These are phyloP conservation scores for Caenorhabditis sp. DNA, from an alignment of 2,888 invertebrate genomes.

Conservation along the genomic window DNA sequence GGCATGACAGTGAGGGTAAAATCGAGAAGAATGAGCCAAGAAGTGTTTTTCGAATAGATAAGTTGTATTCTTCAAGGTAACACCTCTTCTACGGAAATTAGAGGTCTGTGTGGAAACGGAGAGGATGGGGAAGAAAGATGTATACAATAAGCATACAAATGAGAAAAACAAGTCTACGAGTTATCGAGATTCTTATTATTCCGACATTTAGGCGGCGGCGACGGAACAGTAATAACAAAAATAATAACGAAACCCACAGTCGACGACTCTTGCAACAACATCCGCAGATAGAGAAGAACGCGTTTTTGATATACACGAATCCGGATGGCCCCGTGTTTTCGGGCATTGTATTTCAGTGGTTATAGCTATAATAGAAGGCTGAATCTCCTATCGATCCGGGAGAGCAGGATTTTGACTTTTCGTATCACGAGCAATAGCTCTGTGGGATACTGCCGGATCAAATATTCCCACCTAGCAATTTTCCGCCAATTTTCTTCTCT, in stretches of 20 bases:
- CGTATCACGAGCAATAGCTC: slow-evolving; percentile 15
- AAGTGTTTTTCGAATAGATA: not conserved
- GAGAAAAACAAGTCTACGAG: slow-evolving; percentile 11
- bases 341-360: not conserved
- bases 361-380: not conserved
- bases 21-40: not conserved
- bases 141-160: slow-evolving; percentile 13
- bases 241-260: slow-evolving; percentile 16
- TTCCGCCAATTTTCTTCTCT: slow-evolving; percentile 14
- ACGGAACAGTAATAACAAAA: not conserved
- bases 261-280: slow-evolving; percentile 7
- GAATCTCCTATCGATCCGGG: not conserved
- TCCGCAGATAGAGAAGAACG: slow-evolving; percentile 12
- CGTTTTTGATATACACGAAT: not conserved
- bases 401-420: not conserved
- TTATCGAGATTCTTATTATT: not conserved
- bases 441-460: slow-evolving; percentile 10
- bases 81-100: slow-evolving; percentile 17
- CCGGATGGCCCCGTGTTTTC: not conserved
- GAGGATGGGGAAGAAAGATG: not conserved
- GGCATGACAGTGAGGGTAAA: slow-evolving; percentile 11
- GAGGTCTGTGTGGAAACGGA: not conserved
- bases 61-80: not conserved
- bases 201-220: not conserved
- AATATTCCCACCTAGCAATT: slow-evolving; percentile 27